A percentile compares a stretch with the other conserved stretches of the same genome.
These are phyloP conservation scores for Lymantria dispar DNA, from an alignment of 2,888 invertebrate species.

Conservation along the genomic window DNA sequence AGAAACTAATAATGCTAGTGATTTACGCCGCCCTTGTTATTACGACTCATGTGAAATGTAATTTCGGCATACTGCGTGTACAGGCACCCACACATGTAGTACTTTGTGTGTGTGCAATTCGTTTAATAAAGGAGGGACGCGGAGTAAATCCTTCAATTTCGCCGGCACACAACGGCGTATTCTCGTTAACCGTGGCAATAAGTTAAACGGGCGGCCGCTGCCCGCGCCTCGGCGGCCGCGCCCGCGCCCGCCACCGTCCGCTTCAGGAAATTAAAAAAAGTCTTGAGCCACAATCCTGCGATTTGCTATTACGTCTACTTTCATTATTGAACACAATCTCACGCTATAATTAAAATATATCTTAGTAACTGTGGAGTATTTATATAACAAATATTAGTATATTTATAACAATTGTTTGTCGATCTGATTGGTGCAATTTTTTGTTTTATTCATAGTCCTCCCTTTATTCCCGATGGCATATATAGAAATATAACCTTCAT, in stretches of 20 bases:
- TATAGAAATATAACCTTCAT: no score
- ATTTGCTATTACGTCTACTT: constrained; percentile 39
- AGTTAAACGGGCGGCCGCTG: constrained; percentile 76
- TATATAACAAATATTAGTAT: not conserved
- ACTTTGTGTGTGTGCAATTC: constrained; percentile 70
- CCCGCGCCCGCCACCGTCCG: constrained; percentile 38
- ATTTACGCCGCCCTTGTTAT: constrained; percentile 82
- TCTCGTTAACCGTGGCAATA: constrained; percentile 82
- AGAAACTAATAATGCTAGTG: constrained; percentile 81
- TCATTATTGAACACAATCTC: constrained; percentile 7
- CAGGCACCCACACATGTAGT: constrained; percentile 56
- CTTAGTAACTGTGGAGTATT: not conserved
- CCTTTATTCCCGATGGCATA: no score
- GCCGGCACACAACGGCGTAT: constrained; percentile 81
- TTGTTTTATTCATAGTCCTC: not conserved
- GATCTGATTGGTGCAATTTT: not conserved
- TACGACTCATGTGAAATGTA: constrained; percentile 82
- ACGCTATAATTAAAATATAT: not conserved
- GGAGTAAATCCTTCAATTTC: constrained; percentile 82
- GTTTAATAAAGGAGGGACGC: constrained; percentile 83
- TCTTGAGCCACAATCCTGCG: constrained; percentile 52
- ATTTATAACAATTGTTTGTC: not conserved
- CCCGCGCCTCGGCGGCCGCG: constrained; percentile 42
- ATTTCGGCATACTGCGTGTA: constrained; percentile 77
- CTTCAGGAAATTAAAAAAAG: constrained; percentile 74